phyloP scores from a whole-genome alignment of 2,888 invertebrate genomes.

The Phragmatobia fuliginosa region DNA sequence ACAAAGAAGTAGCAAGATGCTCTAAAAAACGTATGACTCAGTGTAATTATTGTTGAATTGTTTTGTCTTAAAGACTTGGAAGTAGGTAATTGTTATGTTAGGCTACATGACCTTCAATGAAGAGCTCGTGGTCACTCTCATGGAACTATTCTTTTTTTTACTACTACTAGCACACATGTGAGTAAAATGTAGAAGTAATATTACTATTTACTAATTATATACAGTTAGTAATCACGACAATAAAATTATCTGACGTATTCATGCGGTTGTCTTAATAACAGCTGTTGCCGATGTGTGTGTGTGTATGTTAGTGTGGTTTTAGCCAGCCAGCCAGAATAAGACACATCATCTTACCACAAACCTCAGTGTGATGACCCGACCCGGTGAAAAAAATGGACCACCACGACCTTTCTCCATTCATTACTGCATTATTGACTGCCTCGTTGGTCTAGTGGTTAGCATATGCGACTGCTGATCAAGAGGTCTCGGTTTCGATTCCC shows the following conservation, averaged over 20 bases:
- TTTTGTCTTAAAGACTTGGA: constrained; percentile 15
- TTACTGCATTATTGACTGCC: too few relatives aligned
- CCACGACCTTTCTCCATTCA: too few relatives aligned
- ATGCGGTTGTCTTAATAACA: too few relatives aligned
- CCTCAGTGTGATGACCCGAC: too few relatives aligned
- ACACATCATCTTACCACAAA: too few relatives aligned
- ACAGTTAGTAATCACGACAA: not conserved
- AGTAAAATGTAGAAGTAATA: not conserved
- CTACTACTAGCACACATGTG: not conserved
- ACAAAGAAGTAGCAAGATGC: constrained; percentile 13
- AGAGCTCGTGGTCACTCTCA: constrained; percentile 31
- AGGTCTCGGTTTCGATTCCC: too few relatives aligned
- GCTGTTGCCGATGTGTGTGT: too few relatives aligned
- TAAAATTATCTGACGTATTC: not conserved
- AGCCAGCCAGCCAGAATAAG: too few relatives aligned
- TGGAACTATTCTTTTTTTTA: constrained; percentile 35
- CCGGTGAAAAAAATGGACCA: too few relatives aligned
- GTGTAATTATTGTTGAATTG: constrained; percentile 15
- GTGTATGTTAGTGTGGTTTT: too few relatives aligned
- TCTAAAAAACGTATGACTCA: constrained; percentile 19
- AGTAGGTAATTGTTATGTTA: constrained; percentile 17
- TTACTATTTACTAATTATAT: not conserved
- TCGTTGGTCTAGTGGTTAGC: too few relatives aligned
- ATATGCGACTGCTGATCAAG: too few relatives aligned
- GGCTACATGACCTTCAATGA: constrained; percentile 35